Evolutionary conservation across 2,113 vertebrate genomes (phyloP).

Genomic region (Phoenicopterus ruber): DNA sequence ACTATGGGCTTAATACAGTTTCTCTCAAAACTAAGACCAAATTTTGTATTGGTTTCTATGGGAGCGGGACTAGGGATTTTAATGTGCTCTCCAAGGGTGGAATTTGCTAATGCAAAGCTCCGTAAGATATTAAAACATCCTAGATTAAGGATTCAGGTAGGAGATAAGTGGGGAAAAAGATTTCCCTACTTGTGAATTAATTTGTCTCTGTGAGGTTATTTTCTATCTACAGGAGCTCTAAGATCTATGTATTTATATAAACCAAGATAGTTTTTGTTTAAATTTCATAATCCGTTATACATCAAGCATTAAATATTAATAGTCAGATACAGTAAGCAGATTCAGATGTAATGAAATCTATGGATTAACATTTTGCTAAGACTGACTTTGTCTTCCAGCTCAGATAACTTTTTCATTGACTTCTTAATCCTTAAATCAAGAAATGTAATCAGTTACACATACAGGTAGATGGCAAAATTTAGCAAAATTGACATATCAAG

Average conservation of each 20-base stretch:
- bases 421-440: constrained; percentile 53
- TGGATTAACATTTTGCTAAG: constrained; percentile 4
- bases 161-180: not conserved
- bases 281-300: not conserved
- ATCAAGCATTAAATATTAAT: constrained; percentile 25
- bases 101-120: not conserved
- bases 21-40: not conserved
- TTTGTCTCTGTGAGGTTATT: not conserved
- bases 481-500: constrained; percentile 14
- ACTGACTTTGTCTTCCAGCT: constrained; percentile 11
- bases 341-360: constrained; percentile 1
- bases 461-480: constrained; percentile 19
- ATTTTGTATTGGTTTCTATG: not conserved
- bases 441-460: constrained; percentile 19
- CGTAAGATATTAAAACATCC: not conserved
- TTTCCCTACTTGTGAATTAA: not conserved
- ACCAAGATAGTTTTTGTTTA: not conserved
- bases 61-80: not conserved
- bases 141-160: not conserved
- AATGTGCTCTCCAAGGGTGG: not conserved
- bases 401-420: constrained; percentile 8
- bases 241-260: constrained; percentile 10
- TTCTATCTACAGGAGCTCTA: not conserved
- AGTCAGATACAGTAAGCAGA: not conserved
- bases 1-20: not conserved